Percentiles rank a stretch among this genome's conserved stretches.
These are phyloP conservation scores for Napeogenes inachia DNA, from an alignment of 2,888 invertebrate species.

Conservation along the genomic window DNA sequence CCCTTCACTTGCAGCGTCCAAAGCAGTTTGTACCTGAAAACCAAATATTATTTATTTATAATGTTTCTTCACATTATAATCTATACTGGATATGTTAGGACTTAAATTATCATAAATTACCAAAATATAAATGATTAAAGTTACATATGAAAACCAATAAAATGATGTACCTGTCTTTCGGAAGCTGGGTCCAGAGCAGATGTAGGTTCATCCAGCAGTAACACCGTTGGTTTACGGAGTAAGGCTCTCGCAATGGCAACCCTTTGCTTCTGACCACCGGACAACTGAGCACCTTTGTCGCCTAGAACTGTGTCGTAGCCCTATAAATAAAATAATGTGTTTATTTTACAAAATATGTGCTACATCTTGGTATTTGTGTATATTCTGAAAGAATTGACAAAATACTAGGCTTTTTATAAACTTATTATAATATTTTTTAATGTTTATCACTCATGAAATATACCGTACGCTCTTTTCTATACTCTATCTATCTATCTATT, in stretches of 20 bases:
- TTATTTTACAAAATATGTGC: background rate
- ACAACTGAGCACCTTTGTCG: constrained; percentile 85
- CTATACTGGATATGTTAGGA: too few relatives aligned
- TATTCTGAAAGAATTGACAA: background rate
- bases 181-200: constrained; percentile 89
- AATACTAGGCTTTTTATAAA: too few relatives aligned
- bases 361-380: too few relatives aligned
- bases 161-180: constrained; percentile 80
- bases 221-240: constrained; percentile 82
- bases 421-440: too few relatives aligned
- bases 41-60: background rate
- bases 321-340: constrained; percentile 41
- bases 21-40: constrained; percentile 59
- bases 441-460: too few relatives aligned
- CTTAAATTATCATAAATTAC: background rate
- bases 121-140: background rate
- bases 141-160: background rate
- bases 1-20: constrained; percentile 85
- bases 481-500: too few relatives aligned
- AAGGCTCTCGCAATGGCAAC: constrained; percentile 90
- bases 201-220: constrained; percentile 89
- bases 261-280: constrained; percentile 90
- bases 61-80: too few relatives aligned
- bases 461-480: too few relatives aligned
- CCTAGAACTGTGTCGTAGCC: constrained; percentile 87